These are phyloP conservation scores for Andrena marginata DNA, from an alignment of 2,888 invertebrate genomes.

Conservation along the genomic window DNA sequence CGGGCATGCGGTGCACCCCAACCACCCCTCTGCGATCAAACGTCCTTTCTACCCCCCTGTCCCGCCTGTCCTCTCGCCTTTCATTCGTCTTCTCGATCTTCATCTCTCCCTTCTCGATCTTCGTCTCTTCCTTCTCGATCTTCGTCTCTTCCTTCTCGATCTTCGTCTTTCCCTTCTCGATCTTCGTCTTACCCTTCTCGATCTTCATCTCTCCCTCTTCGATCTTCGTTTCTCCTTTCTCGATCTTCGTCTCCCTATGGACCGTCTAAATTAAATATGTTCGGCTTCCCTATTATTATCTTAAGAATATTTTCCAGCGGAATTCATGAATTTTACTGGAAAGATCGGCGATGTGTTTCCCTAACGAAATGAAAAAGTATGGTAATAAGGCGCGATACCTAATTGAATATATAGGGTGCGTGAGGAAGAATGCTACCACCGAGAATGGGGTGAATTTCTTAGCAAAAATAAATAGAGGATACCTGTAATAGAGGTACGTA, in stretches of 20 bases:
- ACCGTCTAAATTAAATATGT: neutral
- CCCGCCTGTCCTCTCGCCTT: neutral
- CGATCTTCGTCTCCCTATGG: neutral
- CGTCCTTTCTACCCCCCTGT: slow-evolving; percentile 8
- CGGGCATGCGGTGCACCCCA: slow-evolving; percentile 55
- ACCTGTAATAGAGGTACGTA: no score
- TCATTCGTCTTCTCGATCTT: neutral
- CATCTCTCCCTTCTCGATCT: neutral
- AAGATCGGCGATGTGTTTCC: no score
- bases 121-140: no score
- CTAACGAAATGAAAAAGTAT: no score
- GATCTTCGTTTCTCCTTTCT: neutral
- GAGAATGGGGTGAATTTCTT: no score
- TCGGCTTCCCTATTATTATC: neutral
- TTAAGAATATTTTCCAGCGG: neutral
- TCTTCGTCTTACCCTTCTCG: neutral
- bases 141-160: neutral
- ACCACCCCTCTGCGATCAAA: slow-evolving; percentile 39
- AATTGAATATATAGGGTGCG: no score
- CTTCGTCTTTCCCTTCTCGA: slow-evolving; percentile 16
- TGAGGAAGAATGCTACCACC: no score
- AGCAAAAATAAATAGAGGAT: no score
- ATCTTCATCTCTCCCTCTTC: no score
- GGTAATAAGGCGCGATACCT: no score
- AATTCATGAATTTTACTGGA: neutral